A percentile compares a stretch with the other conserved stretches of the same genome.
Conservation (phyloP, 2,113 vertebrate genomes). For the Indri indri region DNA sequence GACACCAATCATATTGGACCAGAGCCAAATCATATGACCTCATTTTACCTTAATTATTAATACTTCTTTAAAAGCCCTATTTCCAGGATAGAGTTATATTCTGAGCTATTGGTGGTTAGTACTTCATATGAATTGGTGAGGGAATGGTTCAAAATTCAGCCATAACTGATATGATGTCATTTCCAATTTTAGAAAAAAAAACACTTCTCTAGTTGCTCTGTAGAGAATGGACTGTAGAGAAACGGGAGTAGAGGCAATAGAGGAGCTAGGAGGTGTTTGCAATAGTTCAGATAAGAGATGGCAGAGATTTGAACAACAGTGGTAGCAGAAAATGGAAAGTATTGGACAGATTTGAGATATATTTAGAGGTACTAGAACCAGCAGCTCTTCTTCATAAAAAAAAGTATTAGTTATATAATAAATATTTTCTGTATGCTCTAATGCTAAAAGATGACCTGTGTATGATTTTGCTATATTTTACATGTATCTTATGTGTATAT, state of each 20-base stretch:
- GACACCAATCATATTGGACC: not conserved
- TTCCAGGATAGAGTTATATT: not conserved
- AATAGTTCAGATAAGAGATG: not conserved
- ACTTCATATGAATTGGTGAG: not conserved
- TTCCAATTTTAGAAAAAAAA: not conserved
- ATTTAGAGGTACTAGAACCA: not conserved
- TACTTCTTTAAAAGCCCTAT: not conserved
- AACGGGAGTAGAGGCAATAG: not conserved
- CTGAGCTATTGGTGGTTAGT: not conserved
- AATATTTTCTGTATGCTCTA: not conserved
- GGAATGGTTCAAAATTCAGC: not conserved
- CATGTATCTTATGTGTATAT: not conserved
- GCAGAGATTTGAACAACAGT: not conserved
- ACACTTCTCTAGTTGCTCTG: not conserved
- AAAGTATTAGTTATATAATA: not conserved
- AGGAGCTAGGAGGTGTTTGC: not conserved
- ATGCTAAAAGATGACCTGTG: not conserved
- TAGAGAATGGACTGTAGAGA: not conserved
- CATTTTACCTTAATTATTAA: not conserved
- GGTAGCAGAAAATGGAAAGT: not conserved
- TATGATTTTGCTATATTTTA: not conserved
- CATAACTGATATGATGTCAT: not conserved
- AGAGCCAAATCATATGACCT: not conserved
- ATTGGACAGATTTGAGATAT: not conserved
- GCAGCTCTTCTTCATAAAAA: not conserved